phyloP scores from a whole-genome alignment of 2,888 invertebrate genomes.

The Trichogramma dendrolimi region DNA sequence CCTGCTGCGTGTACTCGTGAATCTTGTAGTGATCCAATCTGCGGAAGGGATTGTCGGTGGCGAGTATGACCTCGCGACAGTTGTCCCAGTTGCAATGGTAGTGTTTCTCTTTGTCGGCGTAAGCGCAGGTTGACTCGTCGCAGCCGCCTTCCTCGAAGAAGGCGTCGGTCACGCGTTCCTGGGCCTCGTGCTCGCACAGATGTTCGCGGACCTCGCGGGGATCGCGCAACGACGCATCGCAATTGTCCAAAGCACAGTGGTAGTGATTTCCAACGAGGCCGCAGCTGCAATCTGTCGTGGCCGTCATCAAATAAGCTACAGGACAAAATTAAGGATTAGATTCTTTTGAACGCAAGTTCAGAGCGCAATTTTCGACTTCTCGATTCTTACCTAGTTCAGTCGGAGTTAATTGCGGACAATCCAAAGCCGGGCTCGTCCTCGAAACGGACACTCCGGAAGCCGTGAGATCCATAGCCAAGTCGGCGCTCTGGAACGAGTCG shows the following conservation, averaged over 20 bases:
- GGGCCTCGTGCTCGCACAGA: slow-evolving; percentile 82
- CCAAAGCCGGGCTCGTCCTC: slow-evolving; percentile 14
- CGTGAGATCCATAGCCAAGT: slow-evolving; percentile 49
- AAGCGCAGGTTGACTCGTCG: slow-evolving; percentile 67
- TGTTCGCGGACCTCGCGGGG: slow-evolving; percentile 73
- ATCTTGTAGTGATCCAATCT: slow-evolving; percentile 82
- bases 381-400: slow-evolving; percentile 38
- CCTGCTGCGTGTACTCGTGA: slow-evolving; percentile 69
- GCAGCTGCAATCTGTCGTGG: slow-evolving; percentile 44
- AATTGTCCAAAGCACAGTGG: slow-evolving; percentile 77
- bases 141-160: slow-evolving; percentile 66
- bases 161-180: slow-evolving; percentile 79
- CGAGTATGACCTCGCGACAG: slow-evolving; percentile 73
- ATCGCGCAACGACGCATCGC: slow-evolving; percentile 55
- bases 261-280: slow-evolving; percentile 72
- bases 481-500: slow-evolving; percentile 49
- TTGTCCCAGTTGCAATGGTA: slow-evolving; percentile 89
- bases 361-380: background rate
- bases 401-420: slow-evolving; percentile 42
- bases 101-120: slow-evolving; percentile 74
- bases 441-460: slow-evolving; percentile 37
- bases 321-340: background rate
- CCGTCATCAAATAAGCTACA: slow-evolving; percentile 43
- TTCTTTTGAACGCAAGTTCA: background rate
- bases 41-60: slow-evolving; percentile 73